phyloP scores from a whole-genome alignment of 2,797 vertebrate genomes.

The Perdix hodgsoniae region DNA sequence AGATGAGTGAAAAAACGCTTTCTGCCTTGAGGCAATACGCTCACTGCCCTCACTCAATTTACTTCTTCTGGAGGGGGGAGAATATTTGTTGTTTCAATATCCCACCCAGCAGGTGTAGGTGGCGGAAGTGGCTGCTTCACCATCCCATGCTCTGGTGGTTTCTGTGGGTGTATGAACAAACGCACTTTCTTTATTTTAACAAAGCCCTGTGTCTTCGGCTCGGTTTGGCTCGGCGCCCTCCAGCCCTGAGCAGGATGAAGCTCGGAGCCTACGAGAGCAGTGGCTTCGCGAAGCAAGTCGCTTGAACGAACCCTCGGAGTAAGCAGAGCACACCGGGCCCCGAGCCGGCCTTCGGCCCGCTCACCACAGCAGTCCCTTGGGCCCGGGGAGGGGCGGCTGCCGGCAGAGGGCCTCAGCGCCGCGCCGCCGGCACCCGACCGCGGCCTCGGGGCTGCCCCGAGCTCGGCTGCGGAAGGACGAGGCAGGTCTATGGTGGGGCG shows the following conservation, averaged over 20 bases:
- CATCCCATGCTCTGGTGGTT: not conserved
- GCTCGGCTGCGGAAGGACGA: not conserved
- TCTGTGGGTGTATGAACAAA: slow-evolving; percentile 18
- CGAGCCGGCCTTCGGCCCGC: too few species aligned
- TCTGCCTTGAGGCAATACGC: not conserved
- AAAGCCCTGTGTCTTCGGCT: slow-evolving; percentile 21
- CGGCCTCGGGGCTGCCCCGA: not conserved
- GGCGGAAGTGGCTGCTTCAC: not conserved
- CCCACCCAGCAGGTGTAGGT: not conserved
- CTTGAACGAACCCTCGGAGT: rapidly evolving
- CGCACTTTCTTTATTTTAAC: not conserved
- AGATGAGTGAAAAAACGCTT: not conserved
- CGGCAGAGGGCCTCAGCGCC: slow-evolving; percentile 46
- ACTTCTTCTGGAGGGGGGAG: not conserved
- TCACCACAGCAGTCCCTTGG: not conserved
- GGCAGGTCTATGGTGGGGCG: not conserved
- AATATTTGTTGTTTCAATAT: not conserved
- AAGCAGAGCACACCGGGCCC: not conserved
- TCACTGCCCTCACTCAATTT: not conserved
- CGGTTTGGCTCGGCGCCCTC: not conserved
- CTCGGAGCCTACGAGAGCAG: rapidly evolving
- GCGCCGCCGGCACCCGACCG: not conserved
- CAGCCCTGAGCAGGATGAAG: not conserved
- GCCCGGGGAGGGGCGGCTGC: not conserved
- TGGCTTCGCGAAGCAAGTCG: rapidly evolving